phyloP scores from a whole-genome alignment of 2,888 invertebrate species.

The Hydraecia micacea region DNA sequence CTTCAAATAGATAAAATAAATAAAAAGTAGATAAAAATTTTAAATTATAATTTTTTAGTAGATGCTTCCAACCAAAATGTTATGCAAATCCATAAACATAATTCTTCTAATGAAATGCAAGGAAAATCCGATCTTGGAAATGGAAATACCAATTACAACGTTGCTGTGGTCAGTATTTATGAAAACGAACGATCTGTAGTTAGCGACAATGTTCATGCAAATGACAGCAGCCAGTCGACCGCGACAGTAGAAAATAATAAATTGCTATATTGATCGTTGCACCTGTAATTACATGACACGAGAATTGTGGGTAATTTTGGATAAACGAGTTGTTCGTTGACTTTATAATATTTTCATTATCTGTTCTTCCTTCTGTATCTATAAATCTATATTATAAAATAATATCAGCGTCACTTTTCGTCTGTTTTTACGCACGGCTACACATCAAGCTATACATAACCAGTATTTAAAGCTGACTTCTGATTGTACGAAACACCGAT shows the following conservation, averaged over 20 bases:
- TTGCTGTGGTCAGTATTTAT: conserved; percentile 16
- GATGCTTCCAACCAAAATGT: background rate
- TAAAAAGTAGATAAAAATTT: too few relatives aligned
- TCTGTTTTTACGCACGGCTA: too few relatives aligned
- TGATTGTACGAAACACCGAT: too few relatives aligned
- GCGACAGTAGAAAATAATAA: conserved; percentile 63
- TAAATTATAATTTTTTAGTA: too few relatives aligned
- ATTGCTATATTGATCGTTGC: conserved; percentile 41
- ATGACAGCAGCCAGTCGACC: conserved; percentile 46
- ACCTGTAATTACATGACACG: conserved; percentile 41
- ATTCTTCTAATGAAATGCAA: conserved; percentile 5
- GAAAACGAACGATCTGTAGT: conserved; percentile 45
- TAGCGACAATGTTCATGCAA: conserved; percentile 53
- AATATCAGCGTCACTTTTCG: background rate
- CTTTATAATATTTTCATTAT: conserved; percentile 6
- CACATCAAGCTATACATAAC: too few relatives aligned
- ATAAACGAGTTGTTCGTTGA: conserved; percentile 7
- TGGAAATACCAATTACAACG: conserved; percentile 22
- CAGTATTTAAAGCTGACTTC: too few relatives aligned
- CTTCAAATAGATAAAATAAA: too few relatives aligned
- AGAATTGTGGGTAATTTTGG: conserved; percentile 34
- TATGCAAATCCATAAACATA: background rate
- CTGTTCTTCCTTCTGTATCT: background rate
- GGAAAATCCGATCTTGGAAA: conserved; percentile 20
- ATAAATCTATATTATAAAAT: background rate